Conservation (phyloP, 2,113 vertebrate genomes). For the Neodon shergylaensis region DNA sequence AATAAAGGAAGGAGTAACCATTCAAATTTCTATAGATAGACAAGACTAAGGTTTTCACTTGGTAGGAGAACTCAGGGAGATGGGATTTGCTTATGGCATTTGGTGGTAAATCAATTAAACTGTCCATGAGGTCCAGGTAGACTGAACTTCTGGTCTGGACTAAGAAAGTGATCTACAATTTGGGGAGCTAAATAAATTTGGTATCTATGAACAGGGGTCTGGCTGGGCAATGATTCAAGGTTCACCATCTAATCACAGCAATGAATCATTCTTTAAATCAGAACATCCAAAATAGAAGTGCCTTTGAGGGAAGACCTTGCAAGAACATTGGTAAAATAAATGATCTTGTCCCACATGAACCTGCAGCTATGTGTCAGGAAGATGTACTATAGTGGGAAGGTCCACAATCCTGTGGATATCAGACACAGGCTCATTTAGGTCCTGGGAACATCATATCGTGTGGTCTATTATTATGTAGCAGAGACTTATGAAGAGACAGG, state of each 20-base stretch:
- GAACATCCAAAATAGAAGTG: not conserved
- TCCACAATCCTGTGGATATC: fast-evolving
- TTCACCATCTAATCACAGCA: not conserved
- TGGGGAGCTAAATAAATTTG: not conserved
- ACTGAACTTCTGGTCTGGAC: not conserved
- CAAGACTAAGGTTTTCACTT: not conserved
- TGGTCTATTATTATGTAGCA: not conserved
- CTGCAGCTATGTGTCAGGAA: no score
- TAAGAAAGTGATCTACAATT: not conserved
- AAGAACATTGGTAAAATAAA: not conserved
- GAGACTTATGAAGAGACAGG: no score
- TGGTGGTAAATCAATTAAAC: not conserved
- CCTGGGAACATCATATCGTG: no score
- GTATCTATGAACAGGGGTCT: not conserved
- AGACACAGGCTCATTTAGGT: not conserved
- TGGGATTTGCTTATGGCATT: not conserved
- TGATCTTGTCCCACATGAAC: not conserved
- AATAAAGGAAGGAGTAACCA: not conserved
- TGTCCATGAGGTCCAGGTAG: not conserved
- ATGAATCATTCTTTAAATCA: not conserved
- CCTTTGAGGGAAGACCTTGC: not conserved
- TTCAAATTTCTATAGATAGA: not conserved
- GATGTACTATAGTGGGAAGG: not conserved
- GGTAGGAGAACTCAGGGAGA: not conserved
- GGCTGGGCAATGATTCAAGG: not conserved